Conservation (phyloP, 2,797 vertebrate species). For the Sebastes itinus region DNA sequence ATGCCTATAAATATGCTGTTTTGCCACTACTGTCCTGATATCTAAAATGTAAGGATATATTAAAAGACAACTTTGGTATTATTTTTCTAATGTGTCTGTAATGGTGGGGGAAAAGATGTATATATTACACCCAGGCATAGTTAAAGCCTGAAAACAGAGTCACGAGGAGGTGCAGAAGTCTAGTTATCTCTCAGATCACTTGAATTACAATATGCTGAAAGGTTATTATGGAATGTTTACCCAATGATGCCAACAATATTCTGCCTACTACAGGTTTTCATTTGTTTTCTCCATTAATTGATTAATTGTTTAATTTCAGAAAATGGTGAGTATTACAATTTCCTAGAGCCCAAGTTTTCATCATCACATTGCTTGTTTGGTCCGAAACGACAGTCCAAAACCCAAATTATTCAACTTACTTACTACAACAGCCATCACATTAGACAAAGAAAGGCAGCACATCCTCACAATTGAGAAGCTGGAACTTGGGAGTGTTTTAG, state of each 20-base stretch:
- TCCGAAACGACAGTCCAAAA: background rate
- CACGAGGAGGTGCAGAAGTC: no score
- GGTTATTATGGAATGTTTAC: no score
- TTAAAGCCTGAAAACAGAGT: no score
- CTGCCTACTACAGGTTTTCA: no score
- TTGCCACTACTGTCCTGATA: background rate
- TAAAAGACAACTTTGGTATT: no score
- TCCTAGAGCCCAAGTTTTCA: background rate
- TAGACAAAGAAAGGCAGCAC: background rate
- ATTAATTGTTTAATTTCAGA: background rate
- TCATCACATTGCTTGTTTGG: background rate
- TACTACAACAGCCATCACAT: background rate
- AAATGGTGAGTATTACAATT: background rate
- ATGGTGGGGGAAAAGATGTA: no score
- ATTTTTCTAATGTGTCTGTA: no score
- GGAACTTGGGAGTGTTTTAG: background rate
- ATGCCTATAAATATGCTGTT: slow-evolving; percentile 20
- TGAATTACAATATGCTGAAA: no score
- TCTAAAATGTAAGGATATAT: no score
- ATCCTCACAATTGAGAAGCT: background rate
- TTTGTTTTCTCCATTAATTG: background rate
- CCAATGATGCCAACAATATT: no score
- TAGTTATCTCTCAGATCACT: no score
- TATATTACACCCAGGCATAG: no score
- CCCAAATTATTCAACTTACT: background rate